Base-by-base conservation (phyloP, 2,888 invertebrate species). In the Unio pictorum region DNA sequence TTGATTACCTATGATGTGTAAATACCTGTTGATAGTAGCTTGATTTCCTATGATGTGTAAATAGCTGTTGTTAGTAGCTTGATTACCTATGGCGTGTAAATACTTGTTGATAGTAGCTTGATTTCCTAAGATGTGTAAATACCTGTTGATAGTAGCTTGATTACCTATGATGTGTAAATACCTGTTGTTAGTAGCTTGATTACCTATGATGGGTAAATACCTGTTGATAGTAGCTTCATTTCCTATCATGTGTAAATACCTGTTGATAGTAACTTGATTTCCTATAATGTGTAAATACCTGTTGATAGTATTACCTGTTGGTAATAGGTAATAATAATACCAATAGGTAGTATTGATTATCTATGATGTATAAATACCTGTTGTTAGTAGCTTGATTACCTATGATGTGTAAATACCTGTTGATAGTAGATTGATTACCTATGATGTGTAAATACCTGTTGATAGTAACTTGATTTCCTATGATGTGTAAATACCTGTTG, bases 21-120 rank as follows among this genome's bases (percentile, higher is more conserved):
- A 23, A 23, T 23, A 23, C 23, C 23, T 23, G 23, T 23, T 23
- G 23, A 23, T 23, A 23, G 23, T 23, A 23, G 23, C 23, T 23
- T 23, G 23, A 23, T 23, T 23, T 0, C 23, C 23, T 23, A 23
- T 23, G 23, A 23, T 23, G 23, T 23, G 23, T 23, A 23, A 23
- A 23, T 23, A 23, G 0, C 23, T 23, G 23, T 23, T 23, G 23
- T 0, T 23, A 23, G 23, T 23, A 23, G 23, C 23, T 23, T 23
- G 23, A 23, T 23, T 23, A 0, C 23, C 23, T 23, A 23, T 23
- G 23, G 0, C 0, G 23, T 23, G 23, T 55, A 65, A 64, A 92
- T 73, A 91, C 89, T 91, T 93, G 92, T 77, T 92, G 91, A 65
- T 89, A 75, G 68, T 91, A 91, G 30, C 92, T 86, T 61, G 90